Conservation (phyloP, 2,888 invertebrate species). For the Scelioninae gen. 2 region DNA sequence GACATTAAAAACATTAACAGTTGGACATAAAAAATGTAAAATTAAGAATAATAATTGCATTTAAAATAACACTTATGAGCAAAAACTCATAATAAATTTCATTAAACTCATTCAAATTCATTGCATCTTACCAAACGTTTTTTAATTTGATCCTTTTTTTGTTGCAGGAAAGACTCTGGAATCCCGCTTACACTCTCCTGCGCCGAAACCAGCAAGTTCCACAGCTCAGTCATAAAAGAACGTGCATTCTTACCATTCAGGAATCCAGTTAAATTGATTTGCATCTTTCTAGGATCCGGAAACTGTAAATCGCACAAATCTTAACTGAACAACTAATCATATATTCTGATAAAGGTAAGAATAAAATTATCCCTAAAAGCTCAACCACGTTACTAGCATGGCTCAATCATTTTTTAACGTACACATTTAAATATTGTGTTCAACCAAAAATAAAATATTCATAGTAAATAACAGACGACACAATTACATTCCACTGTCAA, state of each 20-base stretch:
- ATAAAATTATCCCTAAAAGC: slow-evolving; percentile 30
- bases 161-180: slow-evolving; percentile 94
- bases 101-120: slow-evolving; percentile 69
- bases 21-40: too few species aligned
- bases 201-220: slow-evolving; percentile 95
- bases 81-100: too few species aligned
- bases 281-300: slow-evolving; percentile 98
- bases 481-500: slow-evolving; percentile 64
- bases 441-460: neutral
- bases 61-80: too few species aligned
- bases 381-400: slow-evolving; percentile 10
- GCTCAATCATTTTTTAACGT: neutral
- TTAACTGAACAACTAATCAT: slow-evolving; percentile 4
- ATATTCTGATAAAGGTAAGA: neutral
- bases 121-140: slow-evolving; percentile 87
- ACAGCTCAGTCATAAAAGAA: slow-evolving; percentile 97
- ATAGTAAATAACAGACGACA: slow-evolving; percentile 5
- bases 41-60: too few species aligned
- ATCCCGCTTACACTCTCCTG: slow-evolving; percentile 97
- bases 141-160: slow-evolving; percentile 97
- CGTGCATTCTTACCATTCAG: slow-evolving; percentile 98
- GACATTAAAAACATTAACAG: too few species aligned
- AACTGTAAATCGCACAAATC: slow-evolving; percentile 79
- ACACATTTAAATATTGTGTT: neutral
- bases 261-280: slow-evolving; percentile 99